Evolutionary conservation across 2,113 vertebrate species (phyloP).

Genomic region (Erythrocercus mccallii): DNA sequence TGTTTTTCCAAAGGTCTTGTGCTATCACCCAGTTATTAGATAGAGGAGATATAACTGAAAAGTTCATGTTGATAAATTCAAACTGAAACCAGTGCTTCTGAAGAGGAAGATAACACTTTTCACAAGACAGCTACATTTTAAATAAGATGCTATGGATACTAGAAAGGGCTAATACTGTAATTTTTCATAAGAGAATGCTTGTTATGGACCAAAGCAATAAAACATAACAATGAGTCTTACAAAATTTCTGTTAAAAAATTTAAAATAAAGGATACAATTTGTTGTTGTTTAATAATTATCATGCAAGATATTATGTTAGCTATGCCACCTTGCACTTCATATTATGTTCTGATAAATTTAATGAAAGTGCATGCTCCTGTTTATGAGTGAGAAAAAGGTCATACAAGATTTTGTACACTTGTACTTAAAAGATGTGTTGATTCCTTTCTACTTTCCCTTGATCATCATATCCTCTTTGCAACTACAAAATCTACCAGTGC

Average conservation of each 20-base stretch:
- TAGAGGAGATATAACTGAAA: not conserved
- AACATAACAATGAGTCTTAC: not conserved
- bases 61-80: not conserved
- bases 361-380: accelerated
- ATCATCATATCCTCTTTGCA: not conserved
- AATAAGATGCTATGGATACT: not conserved
- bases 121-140: not conserved
- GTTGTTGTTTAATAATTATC: not conserved
- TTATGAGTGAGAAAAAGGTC: not conserved
- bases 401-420: not conserved
- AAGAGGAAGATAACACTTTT: not conserved
- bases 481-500: not conserved
- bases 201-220: not conserved
- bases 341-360: not conserved
- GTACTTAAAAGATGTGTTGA: not conserved
- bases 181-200: not conserved
- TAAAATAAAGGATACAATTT: not conserved
- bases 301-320: not conserved
- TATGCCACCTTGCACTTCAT: not conserved
- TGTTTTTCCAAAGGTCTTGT: not conserved
- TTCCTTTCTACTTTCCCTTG: not conserved
- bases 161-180: not conserved
- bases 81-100: not conserved
- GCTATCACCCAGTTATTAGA: not conserved
- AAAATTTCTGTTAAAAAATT: not conserved